These are phyloP conservation scores for Marasmarcha lunaedactyla DNA, from an alignment of 2,888 invertebrate species.

Conservation along the genomic window DNA sequence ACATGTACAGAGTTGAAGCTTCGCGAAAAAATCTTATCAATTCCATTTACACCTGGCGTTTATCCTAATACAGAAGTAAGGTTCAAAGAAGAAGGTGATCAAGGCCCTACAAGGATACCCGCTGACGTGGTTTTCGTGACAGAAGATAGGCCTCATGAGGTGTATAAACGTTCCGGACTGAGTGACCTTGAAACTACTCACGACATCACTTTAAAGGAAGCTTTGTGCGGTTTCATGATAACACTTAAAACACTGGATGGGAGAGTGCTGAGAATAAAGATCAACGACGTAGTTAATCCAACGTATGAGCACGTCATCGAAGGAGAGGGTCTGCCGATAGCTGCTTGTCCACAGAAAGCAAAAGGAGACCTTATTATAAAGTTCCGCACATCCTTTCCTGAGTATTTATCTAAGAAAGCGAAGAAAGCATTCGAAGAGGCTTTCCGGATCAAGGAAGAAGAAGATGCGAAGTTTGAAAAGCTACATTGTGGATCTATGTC, in stretches of 20 bases:
- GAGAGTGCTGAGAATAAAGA: constrained; percentile 74
- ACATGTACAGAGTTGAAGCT: constrained; percentile 73
- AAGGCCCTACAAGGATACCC: constrained; percentile 78
- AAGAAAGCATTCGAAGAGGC: constrained; percentile 50
- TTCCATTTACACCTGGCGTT: constrained; percentile 81
- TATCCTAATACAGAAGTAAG: constrained; percentile 77
- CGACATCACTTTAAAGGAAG: constrained; percentile 75
- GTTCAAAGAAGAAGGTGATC: constrained; percentile 85
- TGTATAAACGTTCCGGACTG: constrained; percentile 72
- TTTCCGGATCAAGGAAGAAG: constrained; percentile 40
- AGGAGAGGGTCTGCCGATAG: constrained; percentile 80
- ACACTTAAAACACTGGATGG: constrained; percentile 78
- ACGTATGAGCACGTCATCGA: constrained; percentile 76
- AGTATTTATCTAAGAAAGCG: constrained; percentile 49
- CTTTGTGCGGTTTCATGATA: constrained; percentile 77
- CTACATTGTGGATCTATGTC: constrained; percentile 44
- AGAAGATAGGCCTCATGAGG: constrained; percentile 77
- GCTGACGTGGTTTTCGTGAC: constrained; percentile 82
- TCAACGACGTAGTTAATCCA: constrained; percentile 79
- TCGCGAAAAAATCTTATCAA: constrained; percentile 78
- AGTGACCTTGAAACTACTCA: constrained; percentile 75
- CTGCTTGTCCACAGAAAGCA: constrained; percentile 68
- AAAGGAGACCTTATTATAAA: constrained; percentile 78
- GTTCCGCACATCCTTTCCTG: constrained; percentile 66
- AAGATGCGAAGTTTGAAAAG: constrained; percentile 41